Evolutionary conservation across 2,797 vertebrate genomes (phyloP).

Genomic region (Aplochiton taeniatus): DNA sequence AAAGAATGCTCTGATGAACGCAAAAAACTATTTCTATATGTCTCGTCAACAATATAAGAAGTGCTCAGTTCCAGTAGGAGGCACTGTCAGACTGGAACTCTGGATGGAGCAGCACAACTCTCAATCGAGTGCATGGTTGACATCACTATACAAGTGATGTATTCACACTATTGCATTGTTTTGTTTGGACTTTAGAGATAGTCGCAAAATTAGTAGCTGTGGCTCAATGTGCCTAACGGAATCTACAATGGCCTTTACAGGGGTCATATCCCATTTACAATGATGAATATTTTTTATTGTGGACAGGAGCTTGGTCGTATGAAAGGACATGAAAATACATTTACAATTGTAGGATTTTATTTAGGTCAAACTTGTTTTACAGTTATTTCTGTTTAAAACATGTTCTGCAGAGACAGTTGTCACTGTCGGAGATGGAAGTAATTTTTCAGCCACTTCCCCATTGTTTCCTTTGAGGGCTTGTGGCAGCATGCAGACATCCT

Average conservation of each 20-base stretch:
- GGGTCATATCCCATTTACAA: not conserved
- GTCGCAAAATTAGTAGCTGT: too few species aligned
- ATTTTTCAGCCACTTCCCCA: conserved; percentile 54
- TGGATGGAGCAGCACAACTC: not conserved
- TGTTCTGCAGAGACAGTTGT: conserved; percentile 13
- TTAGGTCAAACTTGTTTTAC: not conserved
- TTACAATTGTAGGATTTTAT: not conserved
- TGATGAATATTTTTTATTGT: not conserved
- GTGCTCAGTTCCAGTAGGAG: conserved; percentile 64
- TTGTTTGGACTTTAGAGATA: not conserved
- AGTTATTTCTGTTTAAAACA: not conserved
- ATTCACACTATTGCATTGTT: not conserved
- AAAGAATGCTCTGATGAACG: conserved; percentile 26
- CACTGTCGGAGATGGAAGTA: conserved; percentile 43
- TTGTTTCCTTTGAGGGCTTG: conserved; percentile 68
- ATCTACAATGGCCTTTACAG: not conserved
- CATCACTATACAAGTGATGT: not conserved
- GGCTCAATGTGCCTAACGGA: not conserved
- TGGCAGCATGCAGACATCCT: conserved; percentile 70
- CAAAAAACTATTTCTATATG: not conserved
- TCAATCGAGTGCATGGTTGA: not conserved
- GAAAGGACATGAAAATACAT: conserved; percentile 6
- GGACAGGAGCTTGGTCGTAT: not conserved
- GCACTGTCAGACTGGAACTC: conserved; percentile 60
- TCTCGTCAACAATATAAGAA: not conserved